phyloP scores from a whole-genome alignment of 2,113 vertebrate species.

The Proterorhinus semilunaris region DNA sequence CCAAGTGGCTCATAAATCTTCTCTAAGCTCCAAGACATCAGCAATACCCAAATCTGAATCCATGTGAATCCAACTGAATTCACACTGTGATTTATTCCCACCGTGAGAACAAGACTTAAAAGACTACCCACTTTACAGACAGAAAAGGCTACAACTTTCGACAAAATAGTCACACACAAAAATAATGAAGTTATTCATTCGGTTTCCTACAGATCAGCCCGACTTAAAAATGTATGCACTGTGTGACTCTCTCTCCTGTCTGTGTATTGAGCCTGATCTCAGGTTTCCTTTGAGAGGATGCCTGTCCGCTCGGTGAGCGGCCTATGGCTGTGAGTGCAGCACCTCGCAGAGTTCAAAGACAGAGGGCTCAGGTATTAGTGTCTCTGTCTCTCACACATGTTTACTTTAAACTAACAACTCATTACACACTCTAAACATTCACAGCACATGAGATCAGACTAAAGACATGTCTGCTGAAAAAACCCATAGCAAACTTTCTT shows the following conservation, averaged over 20 bases:
- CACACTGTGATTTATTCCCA: slow-evolving; percentile 3
- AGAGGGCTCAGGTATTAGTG: slow-evolving; percentile 55
- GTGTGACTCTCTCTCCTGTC: not conserved
- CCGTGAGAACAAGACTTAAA: not conserved
- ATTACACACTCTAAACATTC: slow-evolving; percentile 64
- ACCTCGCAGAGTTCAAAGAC: slow-evolving; percentile 45
- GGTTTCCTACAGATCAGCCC: too few species aligned
- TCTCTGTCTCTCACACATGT: slow-evolving; percentile 53
- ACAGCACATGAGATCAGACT: slow-evolving; percentile 65
- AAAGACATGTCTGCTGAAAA: slow-evolving; percentile 12
- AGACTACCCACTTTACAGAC: not conserved
- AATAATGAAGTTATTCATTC: not conserved
- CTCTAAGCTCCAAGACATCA: slow-evolving; percentile 23
- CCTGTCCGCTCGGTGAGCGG: slow-evolving; percentile 24
- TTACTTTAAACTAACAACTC: slow-evolving; percentile 60
- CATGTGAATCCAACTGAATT: slow-evolving; percentile 14
- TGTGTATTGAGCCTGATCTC: slow-evolving; percentile 17
- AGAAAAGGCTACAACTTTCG: too few species aligned
- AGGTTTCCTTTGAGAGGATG: slow-evolving; percentile 34
- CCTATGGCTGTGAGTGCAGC: slow-evolving; percentile 22
- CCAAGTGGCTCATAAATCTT: slow-evolving; percentile 31
- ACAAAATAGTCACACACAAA: too few species aligned
- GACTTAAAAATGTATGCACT: not conserved
- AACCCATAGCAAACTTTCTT: not conserved
- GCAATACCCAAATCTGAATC: slow-evolving; percentile 11